These are phyloP conservation scores for Phrynocephalus forsythii DNA, from an alignment of 2,797 vertebrate genomes.

Conservation along the genomic window DNA sequence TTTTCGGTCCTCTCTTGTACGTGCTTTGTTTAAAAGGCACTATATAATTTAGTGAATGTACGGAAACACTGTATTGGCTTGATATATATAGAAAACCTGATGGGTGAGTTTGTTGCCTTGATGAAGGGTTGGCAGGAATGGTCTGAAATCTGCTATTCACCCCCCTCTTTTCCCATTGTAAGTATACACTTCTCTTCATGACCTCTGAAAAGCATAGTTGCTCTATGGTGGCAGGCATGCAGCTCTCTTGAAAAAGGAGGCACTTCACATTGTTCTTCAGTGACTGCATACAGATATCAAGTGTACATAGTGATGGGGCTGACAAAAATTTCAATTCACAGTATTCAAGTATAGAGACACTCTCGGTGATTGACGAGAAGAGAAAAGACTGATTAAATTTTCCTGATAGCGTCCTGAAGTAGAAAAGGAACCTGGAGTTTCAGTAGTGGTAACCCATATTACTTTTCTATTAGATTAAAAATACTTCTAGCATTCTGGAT, in stretches of 20 bases:
- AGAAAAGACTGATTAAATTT: constrained; percentile 73
- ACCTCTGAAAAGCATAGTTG: constrained; percentile 51
- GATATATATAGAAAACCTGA: constrained; percentile 25
- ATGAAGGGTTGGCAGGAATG: background rate
- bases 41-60: constrained; percentile 70
- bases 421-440: constrained; percentile 61
- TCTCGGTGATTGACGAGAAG: constrained; percentile 65
- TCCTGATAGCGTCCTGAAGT: constrained; percentile 61
- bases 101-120: background rate
- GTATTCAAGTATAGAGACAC: constrained; percentile 66
- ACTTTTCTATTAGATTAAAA: no score
- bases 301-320: constrained; percentile 42
- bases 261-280: constrained; percentile 64
- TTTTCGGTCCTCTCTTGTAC: constrained; percentile 69
- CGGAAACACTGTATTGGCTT: constrained; percentile 54
- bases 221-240: constrained; percentile 46
- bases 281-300: constrained; percentile 58
- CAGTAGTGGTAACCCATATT: no score
- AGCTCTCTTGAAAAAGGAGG: constrained; percentile 59
- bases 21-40: constrained; percentile 62
- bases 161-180: constrained; percentile 44
- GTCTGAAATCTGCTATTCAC: constrained; percentile 36
- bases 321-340: constrained; percentile 66
- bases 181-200: constrained; percentile 51
- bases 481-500: no score